A percentile compares a stretch with the other conserved stretches of the same genome.
phyloP scores from a whole-genome alignment of 1,140 invertebrate genomes.

The Drosophila parabipectinata region DNA sequence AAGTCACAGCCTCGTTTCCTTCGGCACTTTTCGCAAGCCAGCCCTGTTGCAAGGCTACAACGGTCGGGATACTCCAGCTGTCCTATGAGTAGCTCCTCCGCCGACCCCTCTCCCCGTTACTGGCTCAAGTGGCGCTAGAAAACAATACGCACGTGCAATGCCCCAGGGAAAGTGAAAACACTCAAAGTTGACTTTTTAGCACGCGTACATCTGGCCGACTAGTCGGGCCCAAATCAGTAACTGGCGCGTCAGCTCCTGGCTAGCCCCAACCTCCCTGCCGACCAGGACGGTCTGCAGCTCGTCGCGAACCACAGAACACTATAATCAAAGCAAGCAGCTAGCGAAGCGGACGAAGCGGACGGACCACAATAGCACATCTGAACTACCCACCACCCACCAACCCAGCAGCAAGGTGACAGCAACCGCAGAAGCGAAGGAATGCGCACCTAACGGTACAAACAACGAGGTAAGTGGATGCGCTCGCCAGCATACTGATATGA shows the following conservation, averaged over 20 bases:
- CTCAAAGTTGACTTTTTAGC: slow-evolving; percentile 73
- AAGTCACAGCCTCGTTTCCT: background rate
- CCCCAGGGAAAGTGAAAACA: slow-evolving; percentile 70
- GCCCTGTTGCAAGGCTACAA: slow-evolving; percentile 63
- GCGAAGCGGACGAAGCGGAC: slow-evolving; percentile 16
- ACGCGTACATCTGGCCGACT: slow-evolving; percentile 53
- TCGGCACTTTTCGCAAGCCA: slow-evolving; percentile 7
- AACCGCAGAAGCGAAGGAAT: slow-evolving; percentile 33
- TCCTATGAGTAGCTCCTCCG: slow-evolving; percentile 13
- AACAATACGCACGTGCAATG: slow-evolving; percentile 72
- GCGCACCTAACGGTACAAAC: slow-evolving; percentile 52
- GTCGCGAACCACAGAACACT: slow-evolving; percentile 3
- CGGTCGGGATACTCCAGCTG: slow-evolving; percentile 30
- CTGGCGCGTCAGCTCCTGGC: slow-evolving; percentile 40
- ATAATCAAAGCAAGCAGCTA: slow-evolving; percentile 26
- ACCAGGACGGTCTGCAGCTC: background rate
- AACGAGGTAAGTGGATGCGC: slow-evolving; percentile 55
- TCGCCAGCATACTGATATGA: slow-evolving; percentile 39
- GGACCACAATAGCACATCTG: slow-evolving; percentile 27
- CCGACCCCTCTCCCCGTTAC: slow-evolving; percentile 14
- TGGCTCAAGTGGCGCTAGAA: slow-evolving; percentile 64
- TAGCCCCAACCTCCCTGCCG: background rate
- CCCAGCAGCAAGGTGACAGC: slow-evolving; percentile 6
- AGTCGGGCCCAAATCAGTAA: slow-evolving; percentile 41
- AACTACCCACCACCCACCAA: slow-evolving; percentile 6